These are phyloP conservation scores for Mixornis gularis DNA, from an alignment of 2,113 vertebrate genomes.

Conservation along the genomic window DNA sequence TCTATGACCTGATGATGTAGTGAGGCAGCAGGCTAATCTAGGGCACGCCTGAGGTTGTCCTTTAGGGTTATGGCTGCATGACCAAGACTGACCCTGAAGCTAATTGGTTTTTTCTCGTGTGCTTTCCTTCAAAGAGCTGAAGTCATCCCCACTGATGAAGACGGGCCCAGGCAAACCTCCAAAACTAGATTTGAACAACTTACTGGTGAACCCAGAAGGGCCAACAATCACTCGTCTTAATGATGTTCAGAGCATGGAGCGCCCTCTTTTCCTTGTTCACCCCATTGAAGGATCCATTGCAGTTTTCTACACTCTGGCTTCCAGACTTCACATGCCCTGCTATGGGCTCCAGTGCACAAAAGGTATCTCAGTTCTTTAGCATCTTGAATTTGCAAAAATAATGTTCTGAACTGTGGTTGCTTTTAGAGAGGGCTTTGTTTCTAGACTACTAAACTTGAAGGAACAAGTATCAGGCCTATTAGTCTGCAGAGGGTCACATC, in stretches of 20 bases:
- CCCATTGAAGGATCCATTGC: conserved; percentile 90
- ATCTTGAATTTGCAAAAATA: background rate
- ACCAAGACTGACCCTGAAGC: background rate
- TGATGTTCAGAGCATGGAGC: conserved; percentile 78
- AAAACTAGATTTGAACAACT: conserved; percentile 73
- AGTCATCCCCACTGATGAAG: conserved; percentile 21
- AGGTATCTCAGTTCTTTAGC: conserved; percentile 70
- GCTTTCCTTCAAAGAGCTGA: conserved; percentile 54
- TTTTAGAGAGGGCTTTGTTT: background rate
- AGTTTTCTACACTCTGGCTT: conserved; percentile 79
- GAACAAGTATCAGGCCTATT: background rate
- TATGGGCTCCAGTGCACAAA: conserved; percentile 93
- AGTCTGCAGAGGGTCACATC: background rate
- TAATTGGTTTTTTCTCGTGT: background rate
- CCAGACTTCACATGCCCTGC: conserved; percentile 85
- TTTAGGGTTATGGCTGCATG: background rate
- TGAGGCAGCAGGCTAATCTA: background rate
- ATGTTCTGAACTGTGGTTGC: background rate
- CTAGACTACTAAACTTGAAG: background rate
- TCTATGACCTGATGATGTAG: background rate
- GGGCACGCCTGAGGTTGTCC: background rate
- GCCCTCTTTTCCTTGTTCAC: conserved; percentile 90
- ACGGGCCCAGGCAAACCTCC: conserved; percentile 10
- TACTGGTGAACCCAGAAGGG: conserved; percentile 85
- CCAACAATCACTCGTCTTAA: conserved; percentile 83